phyloP scores from a whole-genome alignment of 1,140 invertebrate genomes.

The Orussus abietinus region DNA sequence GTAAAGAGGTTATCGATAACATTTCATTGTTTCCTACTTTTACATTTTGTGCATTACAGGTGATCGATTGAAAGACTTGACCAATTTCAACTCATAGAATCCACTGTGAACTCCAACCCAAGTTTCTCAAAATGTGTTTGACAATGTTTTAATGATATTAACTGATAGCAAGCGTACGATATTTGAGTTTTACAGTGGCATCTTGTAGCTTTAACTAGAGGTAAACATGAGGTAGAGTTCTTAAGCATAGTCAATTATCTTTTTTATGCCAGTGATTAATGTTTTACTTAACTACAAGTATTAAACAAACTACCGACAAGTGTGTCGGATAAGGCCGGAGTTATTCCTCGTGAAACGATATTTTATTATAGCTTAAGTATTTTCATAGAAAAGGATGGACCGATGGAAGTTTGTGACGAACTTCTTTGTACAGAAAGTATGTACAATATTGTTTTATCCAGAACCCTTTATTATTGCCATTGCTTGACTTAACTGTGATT shows the following conservation, averaged over 20 bases:
- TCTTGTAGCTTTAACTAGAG: conserved; percentile 14
- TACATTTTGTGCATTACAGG: conserved; percentile 11
- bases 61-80: conserved; percentile 21
- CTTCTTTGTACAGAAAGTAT: neutral
- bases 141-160: neutral
- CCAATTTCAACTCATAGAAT: conserved; percentile 16
- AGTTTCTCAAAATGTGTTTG: neutral
- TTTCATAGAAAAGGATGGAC: conserved; percentile 1
- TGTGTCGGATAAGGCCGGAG: neutral
- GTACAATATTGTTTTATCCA: conserved; percentile 2
- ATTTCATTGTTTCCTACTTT: neutral
- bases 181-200: neutral
- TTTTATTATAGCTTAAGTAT: conserved; percentile 3
- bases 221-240: neutral
- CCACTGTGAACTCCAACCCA: neutral
- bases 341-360: conserved; percentile 1
- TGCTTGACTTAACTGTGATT: conserved; percentile 19
- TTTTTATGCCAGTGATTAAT: neutral
- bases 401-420: neutral
- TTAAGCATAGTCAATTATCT: neutral
- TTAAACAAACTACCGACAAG: neutral
- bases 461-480: conserved; percentile 17
- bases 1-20: neutral
- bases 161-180: conserved; percentile 1
- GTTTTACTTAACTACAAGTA: neutral